A percentile compares a stretch with the other conserved stretches of the same genome.
Evolutionary conservation across 2,797 vertebrate genomes (phyloP).

Genomic region (Coracias cyanogaster): DNA sequence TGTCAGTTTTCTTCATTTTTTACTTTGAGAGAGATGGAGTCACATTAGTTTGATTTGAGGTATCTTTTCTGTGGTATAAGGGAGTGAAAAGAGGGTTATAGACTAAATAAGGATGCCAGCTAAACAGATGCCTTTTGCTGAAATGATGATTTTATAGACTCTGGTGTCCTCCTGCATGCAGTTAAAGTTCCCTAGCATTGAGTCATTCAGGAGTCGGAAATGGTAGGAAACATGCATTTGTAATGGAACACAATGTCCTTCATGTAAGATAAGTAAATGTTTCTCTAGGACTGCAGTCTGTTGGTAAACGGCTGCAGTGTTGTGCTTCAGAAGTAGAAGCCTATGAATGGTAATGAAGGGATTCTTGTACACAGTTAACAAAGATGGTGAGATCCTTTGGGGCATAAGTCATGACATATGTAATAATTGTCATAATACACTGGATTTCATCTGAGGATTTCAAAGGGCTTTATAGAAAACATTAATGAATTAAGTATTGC

Average conservation of each 20-base stretch:
- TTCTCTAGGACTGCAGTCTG: not conserved
- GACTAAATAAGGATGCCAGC: not conserved
- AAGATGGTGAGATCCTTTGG: not conserved
- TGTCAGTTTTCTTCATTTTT: not conserved
- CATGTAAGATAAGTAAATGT: not conserved
- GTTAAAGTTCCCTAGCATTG: not conserved
- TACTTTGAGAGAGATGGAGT: not conserved
- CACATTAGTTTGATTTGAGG: not conserved
- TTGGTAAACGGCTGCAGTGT: slow-evolving; percentile 3
- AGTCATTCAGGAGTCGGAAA: not conserved
- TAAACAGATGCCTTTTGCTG: not conserved
- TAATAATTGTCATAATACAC: not conserved
- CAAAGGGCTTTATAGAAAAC: not conserved
- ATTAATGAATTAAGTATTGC: not conserved
- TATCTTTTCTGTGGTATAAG: not conserved
- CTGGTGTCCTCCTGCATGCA: not conserved
- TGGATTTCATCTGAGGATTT: slow-evolving; percentile 17
- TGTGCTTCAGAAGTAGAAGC: not conserved
- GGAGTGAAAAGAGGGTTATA: not conserved
- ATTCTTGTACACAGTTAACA: not conserved
- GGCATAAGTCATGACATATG: not conserved
- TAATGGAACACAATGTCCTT: not conserved
- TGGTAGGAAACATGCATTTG: not conserved
- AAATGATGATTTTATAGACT: not conserved
- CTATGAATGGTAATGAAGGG: slow-evolving; percentile 7